Evolutionary conservation across 2,113 vertebrate genomes (phyloP).

Genomic region (Sorex araneus): DNA sequence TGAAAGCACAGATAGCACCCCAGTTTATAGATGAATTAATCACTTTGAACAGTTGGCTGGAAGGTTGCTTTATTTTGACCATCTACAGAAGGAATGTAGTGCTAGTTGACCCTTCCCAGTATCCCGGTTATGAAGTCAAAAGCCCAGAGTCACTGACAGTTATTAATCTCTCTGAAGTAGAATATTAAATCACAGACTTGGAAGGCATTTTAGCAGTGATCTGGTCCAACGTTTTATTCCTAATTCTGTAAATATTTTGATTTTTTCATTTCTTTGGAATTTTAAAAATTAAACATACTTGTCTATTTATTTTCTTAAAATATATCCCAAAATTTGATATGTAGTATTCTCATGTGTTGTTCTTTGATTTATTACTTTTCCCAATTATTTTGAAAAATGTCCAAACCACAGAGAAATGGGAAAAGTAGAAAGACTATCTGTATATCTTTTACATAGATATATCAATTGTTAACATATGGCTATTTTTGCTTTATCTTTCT

Average conservation of each 20-base stretch:
- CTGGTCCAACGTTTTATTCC: neutral
- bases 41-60: neutral
- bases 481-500: neutral
- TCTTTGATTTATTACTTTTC: conserved; percentile 17
- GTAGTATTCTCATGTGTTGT: neutral
- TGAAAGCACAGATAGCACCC: neutral
- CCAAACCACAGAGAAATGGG: neutral
- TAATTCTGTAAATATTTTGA: conserved; percentile 18
- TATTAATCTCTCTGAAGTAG: neutral
- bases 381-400: conserved; percentile 41
- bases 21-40: neutral
- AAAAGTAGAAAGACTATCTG: neutral
- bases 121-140: neutral
- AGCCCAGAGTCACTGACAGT: neutral
- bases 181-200: neutral
- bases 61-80: neutral
- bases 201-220: conserved; percentile 2
- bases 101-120: neutral
- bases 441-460: conserved; percentile 1
- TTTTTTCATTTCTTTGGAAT: conserved; percentile 23
- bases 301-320: conserved; percentile 14
- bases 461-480: neutral
- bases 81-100: neutral
- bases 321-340: neutral
- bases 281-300: neutral